Base-by-base conservation (phyloP, 2,113 vertebrate species). In the Procavia capensis region DNA sequence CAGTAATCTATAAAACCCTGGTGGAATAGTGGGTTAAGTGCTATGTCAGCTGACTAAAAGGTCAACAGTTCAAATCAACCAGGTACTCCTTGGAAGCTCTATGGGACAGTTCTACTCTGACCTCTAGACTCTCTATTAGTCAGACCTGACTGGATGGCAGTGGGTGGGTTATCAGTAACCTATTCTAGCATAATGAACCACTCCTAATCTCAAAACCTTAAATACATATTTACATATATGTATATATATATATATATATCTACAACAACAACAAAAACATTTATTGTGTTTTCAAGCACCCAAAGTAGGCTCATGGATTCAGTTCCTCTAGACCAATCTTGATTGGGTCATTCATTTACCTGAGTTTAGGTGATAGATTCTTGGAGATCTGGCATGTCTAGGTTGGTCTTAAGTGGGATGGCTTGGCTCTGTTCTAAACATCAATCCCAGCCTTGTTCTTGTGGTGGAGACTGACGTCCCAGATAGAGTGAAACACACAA, bases 131-230 rank as follows among this genome's bases (percentile, higher is more conserved):
- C n/a, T n/a, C n/a, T n/a, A n/a, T n/a, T n/a, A n/a, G n/a, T n/a
- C n/a, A n/a, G n/a, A n/a, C n/a, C n/a, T n/a, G n/a, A n/a, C n/a
- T n/a, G n/a, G n/a, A n/a, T n/a, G n/a, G n/a, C n/a, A n/a, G n/a
- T n/a, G n/a, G n/a, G n/a, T n/a, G n/a, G n/a, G n/a, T n/a, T 84
- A 57, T 63, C 50, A 83, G n/a, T 57, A 96, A 91, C 20, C 13
- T 47, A n/a, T 50, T 63, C 68, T 22, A 20, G 39, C 13, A 29
- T 41, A 68, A 41, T 10, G 68, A 84, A 61, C 1, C 10, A 11
- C 70, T 24, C 63, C 41, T 25, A 50, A 43, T 54, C 22, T 84
- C 50, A 84, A 78, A 85, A 24, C 50, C 5, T 9, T 41, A 22
- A 59, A 66, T n/a, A n/a, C n/a, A n/a, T n/a, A n/a, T n/a, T n/a